These are phyloP conservation scores for Kryptopterus vitreolus DNA, from an alignment of 2,797 vertebrate species.

Conservation along the genomic window DNA sequence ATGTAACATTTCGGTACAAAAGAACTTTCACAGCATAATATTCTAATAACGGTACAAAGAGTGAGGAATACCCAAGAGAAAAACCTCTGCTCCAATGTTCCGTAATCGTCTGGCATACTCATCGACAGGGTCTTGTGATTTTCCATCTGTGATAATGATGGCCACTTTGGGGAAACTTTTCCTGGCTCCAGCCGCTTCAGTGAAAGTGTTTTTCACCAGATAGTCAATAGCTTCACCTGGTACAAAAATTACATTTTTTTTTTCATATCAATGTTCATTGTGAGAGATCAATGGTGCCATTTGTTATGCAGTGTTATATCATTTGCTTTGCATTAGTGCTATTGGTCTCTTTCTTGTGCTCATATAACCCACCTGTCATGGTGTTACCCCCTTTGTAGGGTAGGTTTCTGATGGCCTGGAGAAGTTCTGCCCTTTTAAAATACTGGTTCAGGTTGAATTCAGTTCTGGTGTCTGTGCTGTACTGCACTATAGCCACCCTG, in stretches of 20 bases:
- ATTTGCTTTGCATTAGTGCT: too few species aligned
- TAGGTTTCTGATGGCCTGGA: slow-evolving; percentile 89
- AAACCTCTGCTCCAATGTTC: slow-evolving; percentile 93
- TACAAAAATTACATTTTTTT: slow-evolving; percentile 43
- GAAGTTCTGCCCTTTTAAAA: slow-evolving; percentile 82
- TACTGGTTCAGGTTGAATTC: slow-evolving; percentile 92
- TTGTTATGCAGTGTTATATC: neutral
- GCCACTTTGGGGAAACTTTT: slow-evolving; percentile 94
- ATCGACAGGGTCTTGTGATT: slow-evolving; percentile 97
- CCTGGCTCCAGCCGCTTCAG: slow-evolving; percentile 86
- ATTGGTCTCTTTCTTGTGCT: neutral
- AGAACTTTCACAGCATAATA: slow-evolving; percentile 35
- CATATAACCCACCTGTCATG: slow-evolving; percentile 86
- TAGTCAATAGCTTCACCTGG: slow-evolving; percentile 94
- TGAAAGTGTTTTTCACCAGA: slow-evolving; percentile 89
- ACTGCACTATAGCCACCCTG: slow-evolving; percentile 92
- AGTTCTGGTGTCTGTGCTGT: slow-evolving; percentile 95
- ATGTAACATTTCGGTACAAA: neutral
- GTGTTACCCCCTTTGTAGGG: slow-evolving; percentile 99
- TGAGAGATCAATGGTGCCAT: neutral
- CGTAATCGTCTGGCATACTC: slow-evolving; percentile 89
- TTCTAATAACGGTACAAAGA: slow-evolving; percentile 33
- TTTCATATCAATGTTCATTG: neutral
- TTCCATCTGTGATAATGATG: slow-evolving; percentile 98
- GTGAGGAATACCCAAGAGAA: slow-evolving; percentile 87